Evolutionary conservation across 2,797 vertebrate species (phyloP), one percentile per base, ranked within the genome.

Genomic region (Bovichtus diacanthus): DNA sequence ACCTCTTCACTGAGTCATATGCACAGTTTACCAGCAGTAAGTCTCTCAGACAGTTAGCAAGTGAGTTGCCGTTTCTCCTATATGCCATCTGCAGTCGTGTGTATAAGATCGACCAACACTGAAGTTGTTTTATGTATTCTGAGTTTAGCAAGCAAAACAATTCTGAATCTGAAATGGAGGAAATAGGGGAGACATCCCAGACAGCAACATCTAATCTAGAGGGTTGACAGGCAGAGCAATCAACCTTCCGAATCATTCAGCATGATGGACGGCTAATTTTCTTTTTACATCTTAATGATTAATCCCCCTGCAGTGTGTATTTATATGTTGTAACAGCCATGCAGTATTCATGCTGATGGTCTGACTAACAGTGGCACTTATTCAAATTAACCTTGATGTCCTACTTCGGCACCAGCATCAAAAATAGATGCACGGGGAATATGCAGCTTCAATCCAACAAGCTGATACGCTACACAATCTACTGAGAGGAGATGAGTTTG

Each of bases 251-350:
- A 76, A 67, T 74, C 69, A 85, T 70, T 89, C 65, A 74, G 50
- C 61, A 76, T 90, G 88, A 88, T 62, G 73, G 89, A 87, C 67
- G 29, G 83, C 70, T 90, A 82, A 85, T 87, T 87, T 85, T 81
- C 16, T 72, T 79, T 86, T 80, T 78, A 76, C 70, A 60, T 90
- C 31, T 81, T 82, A 83, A 87, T 82, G 65, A 79, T 85, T 88
- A 73, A 84, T 85, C 68, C 80, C 72, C 63, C 44, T 65, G 66
- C 80, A 64, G 62, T 71, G 66, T 72, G 43, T 78, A 81, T 91
- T 78, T 87, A 82, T 83, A 83, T 83, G 65, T 82, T 51, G 58
- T 54, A 88, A 85, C 81, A 72, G 71, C 71, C 83, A 39, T 56
- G 80, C 62, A 49, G 78, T 74, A 74, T 64, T 73, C 80, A 80